Evolutionary conservation across 2,797 vertebrate genomes (phyloP).

Genomic region (Clarias fuscus): DNA sequence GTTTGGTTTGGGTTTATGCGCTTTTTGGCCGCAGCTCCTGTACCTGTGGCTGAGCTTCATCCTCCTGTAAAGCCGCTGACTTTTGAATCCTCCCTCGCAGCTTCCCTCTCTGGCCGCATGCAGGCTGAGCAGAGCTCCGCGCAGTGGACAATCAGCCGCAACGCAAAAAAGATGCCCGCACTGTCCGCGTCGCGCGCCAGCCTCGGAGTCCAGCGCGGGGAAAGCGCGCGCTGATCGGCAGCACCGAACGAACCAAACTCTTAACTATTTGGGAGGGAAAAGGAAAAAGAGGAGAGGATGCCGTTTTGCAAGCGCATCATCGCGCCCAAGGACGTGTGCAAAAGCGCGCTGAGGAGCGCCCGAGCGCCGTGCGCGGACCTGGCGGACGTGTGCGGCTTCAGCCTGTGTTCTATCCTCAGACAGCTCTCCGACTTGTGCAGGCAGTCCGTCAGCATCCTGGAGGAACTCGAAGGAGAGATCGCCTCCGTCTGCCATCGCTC

Average conservation of each 20-base stretch:
- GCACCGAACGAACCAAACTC: too few relatives aligned
- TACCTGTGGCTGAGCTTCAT: constrained; percentile 29
- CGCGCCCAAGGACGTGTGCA: constrained; percentile 75
- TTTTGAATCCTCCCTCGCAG: constrained; percentile 51
- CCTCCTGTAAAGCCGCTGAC: constrained; percentile 28
- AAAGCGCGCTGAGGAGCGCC: constrained; percentile 57
- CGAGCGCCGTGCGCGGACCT: constrained; percentile 66
- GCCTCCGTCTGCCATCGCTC: constrained; percentile 70
- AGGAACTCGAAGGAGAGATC: constrained; percentile 78
- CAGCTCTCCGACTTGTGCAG: constrained; percentile 80
- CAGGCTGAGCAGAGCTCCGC: constrained; percentile 55
- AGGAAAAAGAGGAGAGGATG: constrained; percentile 58
- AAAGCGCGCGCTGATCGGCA: constrained; percentile 45
- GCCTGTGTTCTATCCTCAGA: constrained; percentile 72
- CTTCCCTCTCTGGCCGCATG: constrained; percentile 30
- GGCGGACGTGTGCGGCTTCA: constrained; percentile 74
- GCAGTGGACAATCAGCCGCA: constrained; percentile 56
- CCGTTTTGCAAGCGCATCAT: constrained; percentile 78
- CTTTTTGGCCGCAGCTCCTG: constrained; percentile 3
- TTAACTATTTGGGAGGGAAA: too few relatives aligned
- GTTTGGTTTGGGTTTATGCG: background rate
- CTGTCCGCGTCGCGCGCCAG: constrained; percentile 64
- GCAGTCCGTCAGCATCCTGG: constrained; percentile 75
- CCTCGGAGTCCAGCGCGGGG: constrained; percentile 49
- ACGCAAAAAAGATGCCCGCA: constrained; percentile 63